phyloP scores from a whole-genome alignment of 2,797 vertebrate genomes.

The Pipistrellus pipistrellus region DNA sequence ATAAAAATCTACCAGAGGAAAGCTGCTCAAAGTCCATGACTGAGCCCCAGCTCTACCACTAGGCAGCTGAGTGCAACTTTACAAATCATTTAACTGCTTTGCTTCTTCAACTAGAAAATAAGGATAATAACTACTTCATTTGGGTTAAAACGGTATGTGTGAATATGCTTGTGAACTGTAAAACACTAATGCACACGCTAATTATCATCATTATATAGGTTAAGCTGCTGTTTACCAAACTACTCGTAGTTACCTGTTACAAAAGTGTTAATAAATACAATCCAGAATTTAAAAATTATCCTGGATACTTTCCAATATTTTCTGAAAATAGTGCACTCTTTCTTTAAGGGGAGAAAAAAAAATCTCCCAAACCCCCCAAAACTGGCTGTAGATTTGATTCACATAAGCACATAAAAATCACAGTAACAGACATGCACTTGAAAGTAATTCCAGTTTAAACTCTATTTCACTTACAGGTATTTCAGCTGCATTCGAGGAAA shows the following conservation, averaged over 20 bases:
- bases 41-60: background rate
- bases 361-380: background rate
- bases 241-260: slow-evolving; percentile 24
- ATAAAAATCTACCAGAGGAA: background rate
- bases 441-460: background rate
- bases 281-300: slow-evolving; percentile 38
- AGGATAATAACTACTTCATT: background rate
- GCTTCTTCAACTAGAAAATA: slow-evolving; percentile 57
- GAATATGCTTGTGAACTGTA: background rate
- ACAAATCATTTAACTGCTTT: slow-evolving; percentile 53
- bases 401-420: slow-evolving; percentile 56
- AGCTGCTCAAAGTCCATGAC: background rate
- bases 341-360: background rate
- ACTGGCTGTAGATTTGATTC: background rate
- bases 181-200: background rate
- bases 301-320: slow-evolving; percentile 30
- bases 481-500: slow-evolving; percentile 97
- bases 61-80: background rate
- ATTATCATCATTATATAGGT: background rate
- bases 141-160: background rate
- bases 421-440: slow-evolving; percentile 23
- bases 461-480: slow-evolving; percentile 92
- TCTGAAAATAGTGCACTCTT: slow-evolving; percentile 23
- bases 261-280: slow-evolving; percentile 33
- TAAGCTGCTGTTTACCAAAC: slow-evolving; percentile 27